Conservation (phyloP, 2,888 invertebrate genomes). For the Erebia aethiops region DNA sequence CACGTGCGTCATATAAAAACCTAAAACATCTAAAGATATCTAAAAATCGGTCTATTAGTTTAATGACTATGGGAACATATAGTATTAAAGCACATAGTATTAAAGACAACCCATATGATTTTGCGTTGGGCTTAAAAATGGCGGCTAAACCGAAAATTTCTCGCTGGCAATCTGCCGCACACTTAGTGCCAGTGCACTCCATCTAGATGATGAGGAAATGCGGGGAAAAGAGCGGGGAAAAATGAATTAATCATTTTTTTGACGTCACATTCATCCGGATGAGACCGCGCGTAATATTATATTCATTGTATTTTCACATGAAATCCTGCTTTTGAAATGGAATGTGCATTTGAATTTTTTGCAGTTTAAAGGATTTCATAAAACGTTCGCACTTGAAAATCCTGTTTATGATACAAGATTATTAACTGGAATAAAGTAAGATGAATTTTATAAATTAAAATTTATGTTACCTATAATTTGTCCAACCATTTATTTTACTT, state of each 20-base stretch:
- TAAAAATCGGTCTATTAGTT: not conserved
- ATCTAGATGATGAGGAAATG: constrained; percentile 24
- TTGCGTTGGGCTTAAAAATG: not conserved
- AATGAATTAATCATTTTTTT: constrained; percentile 24
- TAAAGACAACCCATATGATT: not conserved
- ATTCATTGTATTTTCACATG: constrained; percentile 8
- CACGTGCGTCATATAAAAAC: too few relatives aligned
- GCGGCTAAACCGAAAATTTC: not conserved
- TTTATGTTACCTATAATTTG: too few relatives aligned
- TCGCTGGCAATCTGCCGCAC: constrained; percentile 8
- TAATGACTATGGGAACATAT: too few relatives aligned
- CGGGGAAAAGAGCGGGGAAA: constrained; percentile 16
- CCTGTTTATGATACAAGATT: not conserved
- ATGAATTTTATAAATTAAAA: too few relatives aligned
- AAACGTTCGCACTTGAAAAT: not conserved
- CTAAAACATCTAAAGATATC: too few relatives aligned
- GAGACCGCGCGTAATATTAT: constrained; percentile 9
- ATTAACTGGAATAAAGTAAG: too few relatives aligned
- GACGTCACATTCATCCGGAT: constrained; percentile 10
- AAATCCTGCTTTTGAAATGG: constrained; percentile 14
- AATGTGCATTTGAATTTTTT: not conserved
- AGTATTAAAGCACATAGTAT: too few relatives aligned
- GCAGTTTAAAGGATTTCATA: not conserved
- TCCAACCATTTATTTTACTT: too few relatives aligned
- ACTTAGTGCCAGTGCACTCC: constrained; percentile 16